Conservation (phyloP, 2,797 vertebrate genomes). For the Falco berigora region DNA sequence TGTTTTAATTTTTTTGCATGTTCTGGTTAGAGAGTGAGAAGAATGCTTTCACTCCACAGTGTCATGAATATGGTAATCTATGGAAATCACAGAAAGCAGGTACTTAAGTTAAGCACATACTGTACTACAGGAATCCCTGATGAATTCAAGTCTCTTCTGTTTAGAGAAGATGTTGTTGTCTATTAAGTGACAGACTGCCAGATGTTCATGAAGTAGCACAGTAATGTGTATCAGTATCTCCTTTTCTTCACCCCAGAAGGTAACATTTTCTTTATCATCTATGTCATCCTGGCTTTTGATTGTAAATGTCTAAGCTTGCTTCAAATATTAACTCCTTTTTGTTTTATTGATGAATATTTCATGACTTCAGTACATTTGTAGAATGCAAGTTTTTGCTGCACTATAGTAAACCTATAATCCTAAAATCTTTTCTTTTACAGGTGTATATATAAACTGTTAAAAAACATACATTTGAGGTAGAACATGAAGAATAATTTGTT, state of each 20-base stretch:
- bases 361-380: slow-evolving; percentile 27
- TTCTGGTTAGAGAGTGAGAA: slow-evolving; percentile 76
- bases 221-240: slow-evolving; percentile 68
- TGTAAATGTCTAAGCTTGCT: slow-evolving; percentile 44
- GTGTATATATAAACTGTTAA: not conserved
- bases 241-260: slow-evolving; percentile 62
- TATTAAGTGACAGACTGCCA: slow-evolving; percentile 78
- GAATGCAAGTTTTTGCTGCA: slow-evolving; percentile 6
- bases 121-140: slow-evolving; percentile 78
- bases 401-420: not conserved
- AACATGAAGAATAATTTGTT: not conserved
- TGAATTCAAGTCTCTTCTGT: slow-evolving; percentile 76
- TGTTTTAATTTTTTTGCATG: slow-evolving; percentile 80
- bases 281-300: slow-evolving; percentile 58
- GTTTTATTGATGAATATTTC: slow-evolving; percentile 67
- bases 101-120: slow-evolving; percentile 84
- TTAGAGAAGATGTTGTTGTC: slow-evolving; percentile 78
- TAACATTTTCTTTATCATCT: slow-evolving; percentile 55
- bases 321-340: slow-evolving; percentile 64
- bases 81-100: slow-evolving; percentile 81
- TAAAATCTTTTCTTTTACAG: slow-evolving; percentile 1
- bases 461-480: not conserved
- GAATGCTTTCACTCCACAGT: slow-evolving; percentile 77
- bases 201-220: slow-evolving; percentile 75
- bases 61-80: slow-evolving; percentile 91